Conservation (phyloP, 2,113 vertebrate genomes). For the Psilopsiagon aurifrons region DNA sequence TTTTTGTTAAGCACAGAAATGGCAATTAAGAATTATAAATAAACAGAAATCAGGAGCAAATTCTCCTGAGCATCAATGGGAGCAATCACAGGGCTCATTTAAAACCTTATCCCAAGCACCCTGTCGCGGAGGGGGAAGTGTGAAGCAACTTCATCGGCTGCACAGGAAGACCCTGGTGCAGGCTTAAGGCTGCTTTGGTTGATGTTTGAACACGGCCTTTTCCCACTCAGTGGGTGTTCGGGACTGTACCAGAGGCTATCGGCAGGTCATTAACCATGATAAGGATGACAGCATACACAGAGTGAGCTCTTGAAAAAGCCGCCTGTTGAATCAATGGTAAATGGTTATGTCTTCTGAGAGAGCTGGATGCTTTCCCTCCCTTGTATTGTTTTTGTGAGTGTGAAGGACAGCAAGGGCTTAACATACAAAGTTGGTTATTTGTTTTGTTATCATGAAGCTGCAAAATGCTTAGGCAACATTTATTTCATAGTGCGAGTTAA, state of each 20-base stretch:
- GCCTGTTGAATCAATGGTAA: not conserved
- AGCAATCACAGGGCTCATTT: not conserved
- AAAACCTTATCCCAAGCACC: not conserved
- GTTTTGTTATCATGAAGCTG: not conserved
- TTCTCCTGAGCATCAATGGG: not conserved
- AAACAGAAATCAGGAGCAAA: not conserved
- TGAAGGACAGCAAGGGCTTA: not conserved
- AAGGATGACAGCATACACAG: not conserved
- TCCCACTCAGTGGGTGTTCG: not conserved
- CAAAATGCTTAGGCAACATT: not conserved
- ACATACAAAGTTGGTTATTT: not conserved
- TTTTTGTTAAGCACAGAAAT: not conserved
- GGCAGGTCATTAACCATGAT: not conserved
- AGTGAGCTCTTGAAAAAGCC: not conserved
- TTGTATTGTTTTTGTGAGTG: not conserved
- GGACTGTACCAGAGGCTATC: not conserved
- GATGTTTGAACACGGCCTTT: not conserved
- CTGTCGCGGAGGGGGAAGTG: accelerated
- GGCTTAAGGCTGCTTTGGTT: not conserved
- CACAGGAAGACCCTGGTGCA: accelerated
- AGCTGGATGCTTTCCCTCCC: not conserved
- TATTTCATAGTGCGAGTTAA: not conserved
- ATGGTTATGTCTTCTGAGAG: not conserved
- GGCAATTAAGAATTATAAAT: not conserved
- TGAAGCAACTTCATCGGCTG: accelerated